Evolutionary conservation across 1,140 invertebrate species (phyloP).

Genomic region (Drosophila melanica): DNA sequence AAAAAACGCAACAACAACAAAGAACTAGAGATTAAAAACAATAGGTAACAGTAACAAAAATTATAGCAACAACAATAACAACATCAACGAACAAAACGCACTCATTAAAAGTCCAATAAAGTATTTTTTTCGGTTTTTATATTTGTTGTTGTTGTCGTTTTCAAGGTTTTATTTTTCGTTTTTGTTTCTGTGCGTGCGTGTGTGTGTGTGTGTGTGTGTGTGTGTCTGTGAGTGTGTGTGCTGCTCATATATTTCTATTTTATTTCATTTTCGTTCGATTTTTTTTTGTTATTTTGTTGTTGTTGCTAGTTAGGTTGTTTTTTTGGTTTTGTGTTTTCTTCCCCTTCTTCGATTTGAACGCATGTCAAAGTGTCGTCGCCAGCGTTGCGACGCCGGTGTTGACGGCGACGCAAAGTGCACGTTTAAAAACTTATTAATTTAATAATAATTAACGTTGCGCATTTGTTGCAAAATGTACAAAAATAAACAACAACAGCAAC

Average conservation of each 20-base stretch:
- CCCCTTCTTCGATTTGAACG: constrained; percentile 12
- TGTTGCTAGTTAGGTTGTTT: constrained; percentile 2
- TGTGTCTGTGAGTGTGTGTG: constrained; percentile 25
- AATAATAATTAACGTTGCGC: constrained; percentile 39
- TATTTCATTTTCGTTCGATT: constrained; percentile 54
- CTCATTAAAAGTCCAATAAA: constrained; percentile 59
- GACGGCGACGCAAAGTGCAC: constrained; percentile 23
- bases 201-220: constrained; percentile 19
- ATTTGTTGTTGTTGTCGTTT: constrained; percentile 35
- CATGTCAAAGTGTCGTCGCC: constrained; percentile 37
- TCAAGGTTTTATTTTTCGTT: constrained; percentile 53
- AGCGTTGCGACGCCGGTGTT: constrained; percentile 4
- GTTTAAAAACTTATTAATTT: constrained; percentile 55
- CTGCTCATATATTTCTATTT: constrained; percentile 45
- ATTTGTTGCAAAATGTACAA: constrained; percentile 45
- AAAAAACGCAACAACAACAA: constrained; percentile 16
- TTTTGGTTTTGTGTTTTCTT: not conserved
- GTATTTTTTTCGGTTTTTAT: constrained; percentile 44
- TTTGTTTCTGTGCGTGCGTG: constrained; percentile 37
- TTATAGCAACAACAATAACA: constrained; percentile 29
- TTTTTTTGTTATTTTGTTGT: constrained; percentile 25
- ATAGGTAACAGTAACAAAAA: constrained; percentile 7
- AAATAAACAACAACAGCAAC: not conserved
- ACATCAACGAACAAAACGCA: constrained; percentile 43
- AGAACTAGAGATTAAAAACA: constrained; percentile 19